Evolutionary conservation across 2,797 vertebrate species (phyloP), one percentile per base, ranked within the genome.

Genomic region (Knipowitschia caucasica): DNA sequence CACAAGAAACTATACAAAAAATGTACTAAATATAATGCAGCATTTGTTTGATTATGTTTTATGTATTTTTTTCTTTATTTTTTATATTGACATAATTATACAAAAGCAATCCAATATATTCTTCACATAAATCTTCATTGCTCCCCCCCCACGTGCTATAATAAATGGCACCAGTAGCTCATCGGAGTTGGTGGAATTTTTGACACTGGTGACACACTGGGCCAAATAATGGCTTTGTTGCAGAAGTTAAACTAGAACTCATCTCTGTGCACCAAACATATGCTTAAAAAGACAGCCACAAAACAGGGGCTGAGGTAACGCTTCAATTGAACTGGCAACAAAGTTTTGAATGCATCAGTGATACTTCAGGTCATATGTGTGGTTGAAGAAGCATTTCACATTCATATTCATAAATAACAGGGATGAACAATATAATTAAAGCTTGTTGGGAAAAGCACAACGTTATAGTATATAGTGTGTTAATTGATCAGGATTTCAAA

Each of bases 171-270:
- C 33, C 7, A 51, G 17, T 31, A 61, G 58, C 39, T 43, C 55
- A 39, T 3, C 12, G 12, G 21, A 54, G 56, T 6, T 34, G 52
- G 51, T 61, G 69, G 59, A 63, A 69, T 61, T 44, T 77, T 35
- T 64, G 57, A 81, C 62, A 69, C 52, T 40, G 55, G 43, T 33
- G 62, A 69, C 52, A 53, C 39, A 3, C 42, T 4, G 5, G 62
- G 50, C 57, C 59, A 81, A 75, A 75, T 72, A 57, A 73, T 53
- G 59, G 59, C 45, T 72, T 62, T 57, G 60, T 56, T 26, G 24
- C 46, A 23, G 23, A 59, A 56, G 56, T 70, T 69, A 75, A 76
- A 80, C 69, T 53, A 18, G 45, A n/a, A 43, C 29, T 74, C 42
- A 39, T 53, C 59, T 56, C 50, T 17, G 43, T 7, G 3, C 20